Evolutionary conservation across 2,113 vertebrate genomes (phyloP).

Genomic region (Neolamprologus toae): DNA sequence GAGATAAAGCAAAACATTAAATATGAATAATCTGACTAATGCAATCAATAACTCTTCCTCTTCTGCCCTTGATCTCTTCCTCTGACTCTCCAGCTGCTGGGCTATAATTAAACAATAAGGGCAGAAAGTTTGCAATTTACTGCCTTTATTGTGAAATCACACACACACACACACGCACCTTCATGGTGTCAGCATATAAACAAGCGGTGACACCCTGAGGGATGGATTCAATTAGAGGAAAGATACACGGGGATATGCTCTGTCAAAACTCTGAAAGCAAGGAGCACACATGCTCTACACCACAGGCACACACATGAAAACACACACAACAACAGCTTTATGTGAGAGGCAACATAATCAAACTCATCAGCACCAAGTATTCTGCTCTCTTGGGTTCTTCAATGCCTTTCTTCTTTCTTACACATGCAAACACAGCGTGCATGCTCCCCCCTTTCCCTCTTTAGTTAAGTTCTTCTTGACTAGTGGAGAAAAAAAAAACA

Average conservation of each 20-base stretch:
- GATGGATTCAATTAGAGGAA: constrained; percentile 58
- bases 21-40: constrained; percentile 46
- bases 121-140: background rate
- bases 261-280: constrained; percentile 41
- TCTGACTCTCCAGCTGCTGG: constrained; percentile 26
- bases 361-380: constrained; percentile 23
- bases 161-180: constrained; percentile 13
- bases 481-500: constrained; percentile 2
- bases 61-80: constrained; percentile 13
- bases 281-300: background rate
- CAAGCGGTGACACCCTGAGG: constrained; percentile 44
- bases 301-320: background rate
- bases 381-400: constrained; percentile 2
- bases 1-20: constrained; percentile 39
- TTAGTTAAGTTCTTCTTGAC: background rate
- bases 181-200: constrained; percentile 53
- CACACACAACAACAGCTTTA: background rate
- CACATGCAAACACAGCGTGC: background rate
- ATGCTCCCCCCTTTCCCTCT: background rate
- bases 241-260: constrained; percentile 52
- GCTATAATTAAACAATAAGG: constrained; percentile 59
- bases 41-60: constrained; percentile 47
- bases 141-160: background rate
- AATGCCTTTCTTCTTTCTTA: background rate
- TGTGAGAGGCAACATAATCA: constrained; percentile 6